These are phyloP conservation scores for Mesorhabditis spiculigera DNA, from an alignment of 2,888 invertebrate species.

Conservation along the genomic window DNA sequence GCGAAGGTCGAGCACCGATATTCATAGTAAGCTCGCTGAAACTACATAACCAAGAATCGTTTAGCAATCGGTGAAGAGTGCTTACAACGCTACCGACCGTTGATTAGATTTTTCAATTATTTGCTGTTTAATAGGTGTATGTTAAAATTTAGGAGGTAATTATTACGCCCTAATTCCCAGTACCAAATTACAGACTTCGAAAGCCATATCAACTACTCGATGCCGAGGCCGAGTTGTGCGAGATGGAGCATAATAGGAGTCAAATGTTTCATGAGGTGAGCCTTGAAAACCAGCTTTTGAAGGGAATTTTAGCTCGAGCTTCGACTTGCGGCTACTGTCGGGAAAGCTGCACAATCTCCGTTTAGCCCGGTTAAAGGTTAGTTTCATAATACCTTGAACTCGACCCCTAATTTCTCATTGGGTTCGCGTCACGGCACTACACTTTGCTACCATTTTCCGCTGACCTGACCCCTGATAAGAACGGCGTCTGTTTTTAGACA, in stretches of 20 bases:
- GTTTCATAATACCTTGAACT: neutral
- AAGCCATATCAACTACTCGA: constrained; percentile 44
- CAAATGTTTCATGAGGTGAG: constrained; percentile 37
- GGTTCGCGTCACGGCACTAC: too few relatives aligned
- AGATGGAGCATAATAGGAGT: constrained; percentile 39
- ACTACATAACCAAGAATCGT: neutral
- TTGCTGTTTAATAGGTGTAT: constrained; percentile 36
- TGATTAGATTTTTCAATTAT: constrained; percentile 44
- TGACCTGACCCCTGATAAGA: too few relatives aligned
- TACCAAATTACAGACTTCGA: constrained; percentile 32
- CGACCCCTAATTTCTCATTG: too few relatives aligned
- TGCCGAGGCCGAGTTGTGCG: constrained; percentile 45
- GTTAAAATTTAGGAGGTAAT: constrained; percentile 22
- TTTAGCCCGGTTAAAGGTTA: neutral
- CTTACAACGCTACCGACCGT: constrained; percentile 37
- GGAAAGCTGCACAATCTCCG: neutral
- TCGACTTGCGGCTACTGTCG: neutral
- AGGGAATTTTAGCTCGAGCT: neutral
- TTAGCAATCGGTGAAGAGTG: constrained; percentile 29
- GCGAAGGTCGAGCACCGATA: neutral
- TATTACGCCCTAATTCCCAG: neutral
- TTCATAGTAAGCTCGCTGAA: neutral
- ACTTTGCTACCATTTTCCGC: too few relatives aligned
- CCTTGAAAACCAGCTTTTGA: neutral
- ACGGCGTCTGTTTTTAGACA: neutral